Conservation (phyloP, 1,140 invertebrate genomes). For the Aphaenogaster ashmeadi region DNA sequence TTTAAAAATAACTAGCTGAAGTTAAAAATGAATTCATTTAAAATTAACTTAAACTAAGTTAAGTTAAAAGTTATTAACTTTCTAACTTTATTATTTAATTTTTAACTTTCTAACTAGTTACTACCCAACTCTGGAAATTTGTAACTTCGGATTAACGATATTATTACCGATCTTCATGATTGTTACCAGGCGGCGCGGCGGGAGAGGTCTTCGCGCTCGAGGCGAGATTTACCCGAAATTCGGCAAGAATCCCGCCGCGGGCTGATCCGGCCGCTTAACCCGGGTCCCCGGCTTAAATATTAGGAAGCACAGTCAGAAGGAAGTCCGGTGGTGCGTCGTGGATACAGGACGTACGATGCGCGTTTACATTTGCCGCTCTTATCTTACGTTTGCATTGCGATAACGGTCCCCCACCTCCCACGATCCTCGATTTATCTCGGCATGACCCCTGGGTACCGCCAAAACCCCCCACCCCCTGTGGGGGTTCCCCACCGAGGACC, state of each 20-base stretch:
- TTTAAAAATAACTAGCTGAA: too few species aligned
- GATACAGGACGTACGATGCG: slow-evolving; percentile 79
- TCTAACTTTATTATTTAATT: too few species aligned
- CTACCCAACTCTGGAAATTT: not conserved
- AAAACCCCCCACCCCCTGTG: slow-evolving; percentile 13
- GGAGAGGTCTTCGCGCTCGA: too few species aligned
- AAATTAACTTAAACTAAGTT: too few species aligned
- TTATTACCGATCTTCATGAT: not conserved
- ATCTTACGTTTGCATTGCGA: slow-evolving; percentile 86
- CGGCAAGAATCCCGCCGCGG: not conserved
- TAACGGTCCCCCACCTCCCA: slow-evolving; percentile 78
- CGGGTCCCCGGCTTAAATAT: slow-evolving; percentile 77
- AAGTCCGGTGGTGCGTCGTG: slow-evolving; percentile 83
- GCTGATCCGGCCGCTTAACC: not conserved
- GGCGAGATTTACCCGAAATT: not conserved
- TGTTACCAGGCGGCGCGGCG: not conserved
- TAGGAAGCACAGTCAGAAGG: slow-evolving; percentile 84
- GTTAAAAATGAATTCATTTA: too few species aligned
- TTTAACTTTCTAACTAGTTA: too few species aligned
- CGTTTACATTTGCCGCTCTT: slow-evolving; percentile 85
- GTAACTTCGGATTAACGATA: not conserved
- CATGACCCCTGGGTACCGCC: slow-evolving; percentile 42
- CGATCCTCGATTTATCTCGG: slow-evolving; percentile 58
- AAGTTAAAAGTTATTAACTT: too few species aligned
- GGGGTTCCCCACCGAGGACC: not conserved